Base-by-base conservation (phyloP, 2,888 invertebrate genomes). In the Beris chalybata region DNA sequence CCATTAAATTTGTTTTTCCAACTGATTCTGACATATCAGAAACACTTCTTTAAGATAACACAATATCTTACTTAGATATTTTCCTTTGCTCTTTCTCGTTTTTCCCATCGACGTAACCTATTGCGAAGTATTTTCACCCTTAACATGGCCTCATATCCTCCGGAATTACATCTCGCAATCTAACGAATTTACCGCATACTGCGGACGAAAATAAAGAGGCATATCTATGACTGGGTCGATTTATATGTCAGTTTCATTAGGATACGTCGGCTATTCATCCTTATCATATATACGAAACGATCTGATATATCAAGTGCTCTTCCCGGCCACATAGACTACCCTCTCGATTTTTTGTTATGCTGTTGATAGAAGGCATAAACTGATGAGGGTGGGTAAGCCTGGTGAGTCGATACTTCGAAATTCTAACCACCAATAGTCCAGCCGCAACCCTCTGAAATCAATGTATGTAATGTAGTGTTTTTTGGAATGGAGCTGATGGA, bases 191-290 rank as follows among this genome's bases (percentile, higher is more conserved):
- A 9, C 38, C 38, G 22, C 22, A 22, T 9, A 9, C 38, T 38
- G 5, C 38, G 38, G 9, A 22, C 50, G 50, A 50, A 61, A 61
- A 61, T 61, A 61, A 61, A 61, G 38, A 61, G 61, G 29, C 61
- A 61, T 61, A 61, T 61, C 61, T 61, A 61, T 61, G 32, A 50
- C 47, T 12, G 52, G 50, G 50, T 50, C 61, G 50, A 61, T 61
- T 61, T 52, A 38, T 61, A 50, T 38, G 61, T 50, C 61, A 32
- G 61, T 52, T 61, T 61, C 61, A 50, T 50, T 52, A 50, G 61
- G 61, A 61, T 61, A 50, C 52, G 61, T 61, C 61, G 61, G 38
- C 61, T 52, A 61, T 61, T 61, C 61, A 61, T 38, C 50, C 61
- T 61, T 61, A 61, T 61, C 61, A 43, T 50, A 61, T 61, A 61